phyloP scores from a whole-genome alignment of 1,140 invertebrate species.

The Hermatobates lingyangjiaoensis region DNA sequence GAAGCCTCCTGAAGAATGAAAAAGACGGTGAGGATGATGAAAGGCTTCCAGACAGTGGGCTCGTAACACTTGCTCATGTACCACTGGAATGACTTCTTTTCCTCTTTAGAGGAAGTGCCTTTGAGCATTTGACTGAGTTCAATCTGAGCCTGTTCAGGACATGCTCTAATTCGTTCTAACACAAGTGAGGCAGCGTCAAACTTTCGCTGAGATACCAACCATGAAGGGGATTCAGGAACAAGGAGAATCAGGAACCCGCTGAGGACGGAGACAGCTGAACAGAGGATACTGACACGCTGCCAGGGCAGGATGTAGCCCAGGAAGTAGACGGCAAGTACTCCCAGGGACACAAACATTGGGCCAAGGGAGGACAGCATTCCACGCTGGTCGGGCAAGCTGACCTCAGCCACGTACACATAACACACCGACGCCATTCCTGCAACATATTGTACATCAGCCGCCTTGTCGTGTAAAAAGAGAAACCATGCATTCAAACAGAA shows the following conservation, averaged over 20 bases:
- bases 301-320: conserved; percentile 25
- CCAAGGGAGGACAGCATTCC: conserved; percentile 22
- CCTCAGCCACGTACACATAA: conserved; percentile 23
- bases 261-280: conserved; percentile 13
- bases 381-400: conserved; percentile 20
- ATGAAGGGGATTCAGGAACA: conserved; percentile 47
- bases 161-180: conserved; percentile 34
- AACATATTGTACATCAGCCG: conserved; percentile 4
- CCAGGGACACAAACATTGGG: conserved; percentile 31
- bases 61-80: conserved; percentile 18
- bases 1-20: conserved; percentile 50
- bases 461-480: background rate
- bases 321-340: conserved; percentile 29
- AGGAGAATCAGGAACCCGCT: conserved; percentile 33
- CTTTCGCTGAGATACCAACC: conserved; percentile 33
- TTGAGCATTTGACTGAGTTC: conserved; percentile 34
- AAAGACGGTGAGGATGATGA: conserved; percentile 37
- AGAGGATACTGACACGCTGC: conserved; percentile 19
- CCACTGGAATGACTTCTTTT: background rate
- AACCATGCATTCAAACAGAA: background rate
- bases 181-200: conserved; percentile 32
- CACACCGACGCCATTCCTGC: conserved; percentile 22
- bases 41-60: conserved; percentile 36
- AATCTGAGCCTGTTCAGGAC: conserved; percentile 31
- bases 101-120: conserved; percentile 4